Percentiles rank a stretch among this genome's conserved stretches.
Evolutionary conservation across 2,888 invertebrate species (phyloP).

Genomic region (Xestia xanthographa): DNA sequence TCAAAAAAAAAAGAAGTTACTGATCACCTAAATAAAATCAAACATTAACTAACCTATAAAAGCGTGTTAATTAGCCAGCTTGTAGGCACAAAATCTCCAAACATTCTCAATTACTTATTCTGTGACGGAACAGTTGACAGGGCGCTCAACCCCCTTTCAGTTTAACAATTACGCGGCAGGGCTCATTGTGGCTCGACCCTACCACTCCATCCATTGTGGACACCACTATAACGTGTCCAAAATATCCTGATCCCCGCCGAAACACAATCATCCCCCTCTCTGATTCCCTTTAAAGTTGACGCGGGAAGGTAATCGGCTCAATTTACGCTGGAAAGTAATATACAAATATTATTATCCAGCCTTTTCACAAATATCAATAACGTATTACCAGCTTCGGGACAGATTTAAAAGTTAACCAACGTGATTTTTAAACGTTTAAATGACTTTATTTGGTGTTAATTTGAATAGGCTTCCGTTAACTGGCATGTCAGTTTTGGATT

Average conservation of each 20-base stretch:
- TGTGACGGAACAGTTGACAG: constrained; percentile 88
- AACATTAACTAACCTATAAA: constrained; percentile 42
- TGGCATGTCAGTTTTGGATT: constrained; percentile 13
- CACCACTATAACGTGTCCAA: constrained; percentile 81
- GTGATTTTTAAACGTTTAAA: constrained; percentile 74
- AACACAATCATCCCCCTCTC: constrained; percentile 67
- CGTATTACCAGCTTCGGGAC: constrained; percentile 87
- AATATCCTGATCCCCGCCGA: constrained; percentile 67
- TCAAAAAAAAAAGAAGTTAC: neutral
- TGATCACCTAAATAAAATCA: constrained; percentile 12
- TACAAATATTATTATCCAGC: constrained; percentile 90
- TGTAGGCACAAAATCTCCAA: constrained; percentile 67
- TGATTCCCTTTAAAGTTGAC: constrained; percentile 46
- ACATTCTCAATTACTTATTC: constrained; percentile 78
- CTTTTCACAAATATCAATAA: constrained; percentile 90
- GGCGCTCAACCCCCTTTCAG: constrained; percentile 88
- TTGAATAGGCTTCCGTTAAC: constrained; percentile 61
- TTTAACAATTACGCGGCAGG: constrained; percentile 89
- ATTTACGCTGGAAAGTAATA: constrained; percentile 77
- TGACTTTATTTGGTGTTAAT: constrained; percentile 77
- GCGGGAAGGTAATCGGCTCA: constrained; percentile 74
- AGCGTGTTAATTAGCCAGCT: constrained; percentile 61
- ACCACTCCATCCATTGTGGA: constrained; percentile 88
- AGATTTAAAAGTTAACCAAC: constrained; percentile 89
- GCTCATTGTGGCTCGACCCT: constrained; percentile 88